phyloP scores from a whole-genome alignment of 2,113 vertebrate species.

The Brevimyrus niger region DNA sequence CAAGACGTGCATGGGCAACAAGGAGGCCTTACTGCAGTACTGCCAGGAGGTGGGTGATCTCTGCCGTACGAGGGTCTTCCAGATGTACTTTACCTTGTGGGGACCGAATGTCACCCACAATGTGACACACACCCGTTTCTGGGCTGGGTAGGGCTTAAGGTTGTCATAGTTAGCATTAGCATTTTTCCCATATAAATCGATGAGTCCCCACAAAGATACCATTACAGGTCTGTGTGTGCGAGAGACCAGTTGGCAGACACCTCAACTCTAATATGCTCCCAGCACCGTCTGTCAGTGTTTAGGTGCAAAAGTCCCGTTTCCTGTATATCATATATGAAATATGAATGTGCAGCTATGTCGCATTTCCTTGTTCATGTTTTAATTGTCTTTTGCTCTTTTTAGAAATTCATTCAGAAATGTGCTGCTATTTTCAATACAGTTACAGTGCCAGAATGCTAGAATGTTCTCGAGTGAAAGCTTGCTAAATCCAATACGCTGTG shows the following conservation, averaged over 20 bases:
- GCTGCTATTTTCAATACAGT: neutral
- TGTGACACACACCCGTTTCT: too few relatives aligned
- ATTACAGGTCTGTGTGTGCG: neutral
- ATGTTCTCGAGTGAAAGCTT: neutral
- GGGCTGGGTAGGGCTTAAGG: too few relatives aligned
- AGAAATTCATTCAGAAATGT: neutral
- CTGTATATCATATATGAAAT: neutral
- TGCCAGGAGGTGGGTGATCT: slow-evolving; percentile 83
- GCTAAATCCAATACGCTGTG: neutral
- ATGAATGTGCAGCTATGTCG: neutral
- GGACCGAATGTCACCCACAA: too few relatives aligned
- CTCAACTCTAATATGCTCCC: neutral
- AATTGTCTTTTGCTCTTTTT: neutral
- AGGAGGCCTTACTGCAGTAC: slow-evolving; percentile 88
- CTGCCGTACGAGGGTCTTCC: neutral
- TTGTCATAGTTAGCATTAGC: too few relatives aligned
- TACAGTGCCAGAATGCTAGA: neutral
- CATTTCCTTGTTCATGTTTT: neutral
- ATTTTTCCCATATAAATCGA: too few relatives aligned
- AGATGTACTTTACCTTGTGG: too few relatives aligned
- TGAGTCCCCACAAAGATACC: too few relatives aligned
- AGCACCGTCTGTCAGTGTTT: neutral
- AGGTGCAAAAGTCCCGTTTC: neutral
- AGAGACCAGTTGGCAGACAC: neutral
- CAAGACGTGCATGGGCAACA: slow-evolving; percentile 80